Evolutionary conservation across 2,113 vertebrate genomes (phyloP), one percentile per base, ranked within the genome.

Genomic region (Fregetta grallaria): DNA sequence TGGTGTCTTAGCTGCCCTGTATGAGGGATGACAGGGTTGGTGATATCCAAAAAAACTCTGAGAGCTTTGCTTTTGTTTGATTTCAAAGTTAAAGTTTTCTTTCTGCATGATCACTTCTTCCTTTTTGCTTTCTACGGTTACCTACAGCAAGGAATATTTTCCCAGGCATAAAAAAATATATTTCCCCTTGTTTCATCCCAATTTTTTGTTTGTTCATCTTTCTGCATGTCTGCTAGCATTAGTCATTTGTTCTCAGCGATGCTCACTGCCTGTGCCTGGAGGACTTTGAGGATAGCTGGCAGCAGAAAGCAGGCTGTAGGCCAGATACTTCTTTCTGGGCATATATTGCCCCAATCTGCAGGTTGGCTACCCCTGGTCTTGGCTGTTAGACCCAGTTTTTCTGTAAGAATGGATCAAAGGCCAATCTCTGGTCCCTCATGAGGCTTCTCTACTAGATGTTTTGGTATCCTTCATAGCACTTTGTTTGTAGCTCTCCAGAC

Each of bases 401-500:
- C 50, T 81, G 42, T 59, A 81, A 55, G 50, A 94, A 71, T 40
- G 12, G 84, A 50, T 44, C 92, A 75, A 71, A 63, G 29, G 36
- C 26, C 0, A 0, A 42, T 50, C 42, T n/a, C 42, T 27, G 45
- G 21, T 75, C 12, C 50, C 20, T 74, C 53, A 13, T 25, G 36
- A 66, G 30, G 62, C 30, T 91, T 84, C 59, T 94, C 75, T 32
- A 30, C 29, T 78, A 55, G 56, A 30, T 56, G 34, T 76, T 75
- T 90, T 87, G 62, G 55, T 95, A 81, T 83, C 68, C 81, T 83
- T 94, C 73, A 30, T 68, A 91, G 84, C 67, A 25, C 84, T 87
- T 42, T 89, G 62, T 97, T 95, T 95, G 81, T 86, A 93, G 40
- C 61, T 95, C 53, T 95, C 68, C 76, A 58, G 85, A 40, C 85